These are phyloP conservation scores for Tyria jacobaeae DNA, from an alignment of 2,888 invertebrate species.

Conservation along the genomic window DNA sequence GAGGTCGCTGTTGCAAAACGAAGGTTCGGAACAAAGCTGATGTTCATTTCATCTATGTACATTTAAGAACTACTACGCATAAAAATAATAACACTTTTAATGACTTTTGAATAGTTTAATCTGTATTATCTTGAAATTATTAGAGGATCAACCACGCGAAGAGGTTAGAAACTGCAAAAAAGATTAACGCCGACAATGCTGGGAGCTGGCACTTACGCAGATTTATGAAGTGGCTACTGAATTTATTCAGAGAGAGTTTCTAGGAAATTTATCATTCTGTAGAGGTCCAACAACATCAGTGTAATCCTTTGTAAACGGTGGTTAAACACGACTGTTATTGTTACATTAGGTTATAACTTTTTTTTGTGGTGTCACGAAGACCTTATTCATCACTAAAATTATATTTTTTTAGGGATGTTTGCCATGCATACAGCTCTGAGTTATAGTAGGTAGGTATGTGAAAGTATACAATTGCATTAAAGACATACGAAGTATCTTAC, in stretches of 20 bases:
- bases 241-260: slow-evolving; percentile 44
- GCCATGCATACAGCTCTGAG: too few relatives aligned
- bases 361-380: not conserved
- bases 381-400: too few relatives aligned
- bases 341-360: not conserved
- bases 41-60: slow-evolving; percentile 6
- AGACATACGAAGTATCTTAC: too few relatives aligned
- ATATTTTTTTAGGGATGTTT: too few relatives aligned
- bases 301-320: not conserved
- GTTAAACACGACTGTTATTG: too few relatives aligned
- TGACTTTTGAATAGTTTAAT: slow-evolving; percentile 33
- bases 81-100: slow-evolving; percentile 26
- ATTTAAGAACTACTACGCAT: too few relatives aligned
- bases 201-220: slow-evolving; percentile 45
- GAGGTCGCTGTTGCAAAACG: slow-evolving; percentile 24
- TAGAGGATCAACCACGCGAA: slow-evolving; percentile 41
- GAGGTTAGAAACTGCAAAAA: slow-evolving; percentile 54
- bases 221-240: slow-evolving; percentile 55
- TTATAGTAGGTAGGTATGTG: too few relatives aligned
- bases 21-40: slow-evolving; percentile 16
- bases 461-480: too few relatives aligned
- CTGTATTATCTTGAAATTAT: slow-evolving; percentile 47
- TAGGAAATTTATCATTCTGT: slow-evolving; percentile 3
- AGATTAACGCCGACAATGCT: slow-evolving; percentile 51
- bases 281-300: not conserved